These are phyloP conservation scores for Hirtodrosophila confusa DNA, from an alignment of 2,888 invertebrate species.

Conservation along the genomic window DNA sequence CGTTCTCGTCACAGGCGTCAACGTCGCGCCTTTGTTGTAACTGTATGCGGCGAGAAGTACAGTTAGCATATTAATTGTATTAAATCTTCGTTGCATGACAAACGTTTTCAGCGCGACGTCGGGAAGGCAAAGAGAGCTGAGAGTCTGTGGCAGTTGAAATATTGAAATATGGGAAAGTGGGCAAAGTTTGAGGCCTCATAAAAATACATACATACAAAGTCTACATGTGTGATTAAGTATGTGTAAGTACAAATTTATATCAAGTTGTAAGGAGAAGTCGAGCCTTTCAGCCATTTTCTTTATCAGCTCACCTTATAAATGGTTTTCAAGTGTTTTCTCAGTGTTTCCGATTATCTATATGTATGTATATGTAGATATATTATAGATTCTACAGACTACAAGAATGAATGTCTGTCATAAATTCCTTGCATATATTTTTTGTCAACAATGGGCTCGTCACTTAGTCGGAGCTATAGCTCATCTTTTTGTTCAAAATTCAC, in stretches of 20 bases:
- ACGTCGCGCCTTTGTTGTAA: conserved; percentile 62
- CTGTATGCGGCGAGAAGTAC: conserved; percentile 72
- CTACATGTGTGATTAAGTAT: no score
- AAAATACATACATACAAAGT: not conserved
- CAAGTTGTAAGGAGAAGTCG: conserved; percentile 30
- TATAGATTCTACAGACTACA: conserved; percentile 15
- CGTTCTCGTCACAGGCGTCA: conserved; percentile 39
- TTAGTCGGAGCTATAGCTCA: conserved; percentile 16
- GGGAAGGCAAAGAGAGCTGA: conserved; percentile 15
- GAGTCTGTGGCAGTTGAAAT: conserved; percentile 33
- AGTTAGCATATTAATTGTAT: conserved; percentile 80
- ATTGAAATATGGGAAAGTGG: conserved; percentile 65
- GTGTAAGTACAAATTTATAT: not conserved
- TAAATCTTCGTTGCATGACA: conserved; percentile 69
- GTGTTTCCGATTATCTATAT: conserved; percentile 45
- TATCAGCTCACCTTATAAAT: conserved; percentile 41
- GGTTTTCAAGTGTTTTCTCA: conserved; percentile 34
- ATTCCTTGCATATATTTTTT: conserved; percentile 29
- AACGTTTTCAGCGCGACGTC: conserved; percentile 35
- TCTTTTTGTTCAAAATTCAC: conserved; percentile 31
- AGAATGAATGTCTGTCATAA: conserved; percentile 57
- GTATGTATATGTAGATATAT: not conserved
- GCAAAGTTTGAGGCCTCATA: conserved; percentile 27
- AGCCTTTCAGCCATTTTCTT: conserved; percentile 55
- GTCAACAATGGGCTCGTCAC: conserved; percentile 56